Conservation (phyloP, 2,113 vertebrate species). For the Pseudopodoces humilis region DNA sequence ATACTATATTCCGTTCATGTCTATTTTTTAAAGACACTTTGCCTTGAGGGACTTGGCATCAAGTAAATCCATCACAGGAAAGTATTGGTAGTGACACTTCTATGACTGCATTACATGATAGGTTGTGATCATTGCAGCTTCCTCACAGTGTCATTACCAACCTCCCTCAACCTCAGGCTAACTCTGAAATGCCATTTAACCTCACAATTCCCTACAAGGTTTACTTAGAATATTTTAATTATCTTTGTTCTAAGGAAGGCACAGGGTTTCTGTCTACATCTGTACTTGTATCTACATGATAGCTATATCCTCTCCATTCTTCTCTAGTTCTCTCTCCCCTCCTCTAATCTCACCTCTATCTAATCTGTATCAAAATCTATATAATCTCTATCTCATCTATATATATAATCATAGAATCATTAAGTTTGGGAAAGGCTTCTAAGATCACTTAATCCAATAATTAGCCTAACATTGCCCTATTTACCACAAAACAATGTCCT, state of each 20-base stretch:
- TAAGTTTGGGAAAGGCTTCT: not conserved
- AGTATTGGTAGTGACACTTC: not conserved
- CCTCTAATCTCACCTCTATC: not conserved
- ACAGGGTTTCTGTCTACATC: not conserved
- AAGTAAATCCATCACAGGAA: slow-evolving; percentile 32
- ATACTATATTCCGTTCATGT: not conserved
- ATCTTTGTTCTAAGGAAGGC: not conserved
- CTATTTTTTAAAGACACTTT: not conserved
- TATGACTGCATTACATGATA: not conserved
- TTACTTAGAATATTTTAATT: not conserved
- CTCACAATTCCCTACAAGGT: not conserved
- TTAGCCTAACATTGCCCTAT: not conserved
- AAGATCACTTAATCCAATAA: not conserved
- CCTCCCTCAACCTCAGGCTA: not conserved
- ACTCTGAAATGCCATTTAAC: not conserved
- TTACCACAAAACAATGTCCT: not conserved
- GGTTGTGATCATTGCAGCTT: not conserved
- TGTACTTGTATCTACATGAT: no score
- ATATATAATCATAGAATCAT: not conserved
- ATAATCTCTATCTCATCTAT: not conserved
- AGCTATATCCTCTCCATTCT: not conserved
- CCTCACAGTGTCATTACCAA: not conserved
- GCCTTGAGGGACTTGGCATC: not conserved
- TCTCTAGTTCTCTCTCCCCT: not conserved
- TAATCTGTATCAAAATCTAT: not conserved